Percentiles rank a stretch among this genome's conserved stretches.
phyloP scores from a whole-genome alignment of 1,140 invertebrate species.

The Cydia strobilella region DNA sequence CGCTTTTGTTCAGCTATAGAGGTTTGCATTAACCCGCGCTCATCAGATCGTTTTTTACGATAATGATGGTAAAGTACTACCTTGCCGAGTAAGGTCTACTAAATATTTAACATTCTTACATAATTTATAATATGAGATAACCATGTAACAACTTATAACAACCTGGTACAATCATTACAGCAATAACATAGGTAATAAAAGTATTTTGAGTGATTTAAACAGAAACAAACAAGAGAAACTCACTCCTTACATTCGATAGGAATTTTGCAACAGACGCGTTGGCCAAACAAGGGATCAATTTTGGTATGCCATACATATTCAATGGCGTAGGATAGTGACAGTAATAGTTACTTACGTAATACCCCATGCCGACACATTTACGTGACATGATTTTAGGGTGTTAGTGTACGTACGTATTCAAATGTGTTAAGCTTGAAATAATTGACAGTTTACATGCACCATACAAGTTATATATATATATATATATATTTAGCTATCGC shows the following conservation, averaged over 20 bases:
- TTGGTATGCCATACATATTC: slow-evolving; percentile 36
- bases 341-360: slow-evolving; percentile 28
- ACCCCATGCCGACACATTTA: slow-evolving; percentile 13
- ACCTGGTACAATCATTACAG: neutral
- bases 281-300: slow-evolving; percentile 40
- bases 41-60: slow-evolving; percentile 25
- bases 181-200: neutral
- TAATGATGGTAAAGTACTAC: slow-evolving; percentile 23
- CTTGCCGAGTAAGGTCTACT: slow-evolving; percentile 9
- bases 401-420: neutral
- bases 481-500: no score
- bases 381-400: slow-evolving; percentile 21
- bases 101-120: slow-evolving; percentile 26
- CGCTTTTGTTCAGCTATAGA: neutral
- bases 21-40: slow-evolving; percentile 14
- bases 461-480: neutral
- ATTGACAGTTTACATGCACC: slow-evolving; percentile 1
- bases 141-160: slow-evolving; percentile 5
- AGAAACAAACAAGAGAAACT: slow-evolving; percentile 10
- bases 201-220: neutral
- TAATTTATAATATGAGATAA: slow-evolving; percentile 20
- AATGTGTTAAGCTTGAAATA: slow-evolving; percentile 1
- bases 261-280: slow-evolving; percentile 44
- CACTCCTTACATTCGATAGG: slow-evolving; percentile 35
- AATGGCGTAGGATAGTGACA: slow-evolving; percentile 29